phyloP scores from a whole-genome alignment of 2,797 vertebrate species.

The Platyrinchus mystaceus region DNA sequence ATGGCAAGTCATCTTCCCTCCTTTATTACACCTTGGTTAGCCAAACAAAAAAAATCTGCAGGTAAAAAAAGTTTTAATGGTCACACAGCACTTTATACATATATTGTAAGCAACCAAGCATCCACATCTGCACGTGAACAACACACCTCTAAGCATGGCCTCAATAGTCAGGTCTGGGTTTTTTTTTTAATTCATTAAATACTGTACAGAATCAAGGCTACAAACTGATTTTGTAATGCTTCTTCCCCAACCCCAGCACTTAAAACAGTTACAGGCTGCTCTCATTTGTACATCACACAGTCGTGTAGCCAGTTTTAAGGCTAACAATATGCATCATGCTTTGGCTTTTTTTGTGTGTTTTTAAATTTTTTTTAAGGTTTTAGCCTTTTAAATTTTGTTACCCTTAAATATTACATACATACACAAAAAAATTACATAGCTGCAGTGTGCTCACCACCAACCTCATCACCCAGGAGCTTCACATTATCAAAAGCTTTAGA shows the following conservation, averaged over 20 bases:
- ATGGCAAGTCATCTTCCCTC: conserved; percentile 78
- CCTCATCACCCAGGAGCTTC: conserved; percentile 78
- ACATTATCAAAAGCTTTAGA: conserved; percentile 85
- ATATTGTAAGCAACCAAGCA: conserved; percentile 84
- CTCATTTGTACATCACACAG: conserved; percentile 86
- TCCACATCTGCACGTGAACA: conserved; percentile 81
- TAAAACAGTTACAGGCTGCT: conserved; percentile 88
- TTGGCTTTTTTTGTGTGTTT: conserved; percentile 84
- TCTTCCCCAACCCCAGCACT: conserved; percentile 58
- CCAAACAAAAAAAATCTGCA: conserved; percentile 68
- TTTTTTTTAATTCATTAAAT: conserved; percentile 74
- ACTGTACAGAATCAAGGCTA: conserved; percentile 87
- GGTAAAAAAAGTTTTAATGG: conserved; percentile 76
- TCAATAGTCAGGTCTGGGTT: conserved; percentile 56
- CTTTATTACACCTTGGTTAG: conserved; percentile 77
- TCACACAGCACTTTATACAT: conserved; percentile 86
- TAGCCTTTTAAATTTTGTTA: conserved; percentile 76
- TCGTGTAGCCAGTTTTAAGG: conserved; percentile 84
- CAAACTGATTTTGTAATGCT: conserved; percentile 77
- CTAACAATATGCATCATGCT: conserved; percentile 94
- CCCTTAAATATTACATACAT: conserved; percentile 87
- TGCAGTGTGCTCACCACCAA: conserved; percentile 78
- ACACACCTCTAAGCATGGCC: conserved; percentile 68
- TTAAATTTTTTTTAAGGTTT: conserved; percentile 61
- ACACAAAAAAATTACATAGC: conserved; percentile 83